Base-by-base conservation (phyloP, 2,113 vertebrate genomes). In the Paedocypris sp. region DNA sequence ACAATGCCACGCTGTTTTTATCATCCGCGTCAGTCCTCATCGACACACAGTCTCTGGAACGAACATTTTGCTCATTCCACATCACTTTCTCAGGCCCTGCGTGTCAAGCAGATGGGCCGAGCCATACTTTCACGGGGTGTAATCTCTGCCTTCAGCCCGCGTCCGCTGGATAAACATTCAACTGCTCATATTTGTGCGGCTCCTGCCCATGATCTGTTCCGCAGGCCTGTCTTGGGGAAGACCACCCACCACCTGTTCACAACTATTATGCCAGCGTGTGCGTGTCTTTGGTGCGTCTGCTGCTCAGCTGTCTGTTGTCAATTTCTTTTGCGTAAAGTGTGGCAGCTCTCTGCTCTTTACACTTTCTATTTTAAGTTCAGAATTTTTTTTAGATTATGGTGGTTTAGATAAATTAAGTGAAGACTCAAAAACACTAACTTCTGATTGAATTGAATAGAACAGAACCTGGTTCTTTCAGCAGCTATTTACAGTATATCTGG, bases 1-100 rank as follows among this genome's bases (percentile, higher is more conserved):
- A 13, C 19, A 67, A 62, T 47, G 42, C 43, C 38, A 45, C 60
- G 58, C 11, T 54, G 49, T 35, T 45, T 53, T 53, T 12, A 11
- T n/a, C 28, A 45, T 46, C 41, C 36, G 15, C 8, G 6, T 41
- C 8, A 28, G 48, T 66, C 54, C 41, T 42, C 18, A 28, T 57
- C 38, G 39, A 31, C 46, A 8, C 42, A 29, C 11, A 41, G 42
- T 43, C 47, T 66, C 3, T 64, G 59, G 38, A 28, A 54, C 28
- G 12, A 35, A 53, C 81, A 79, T 82, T 75, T 75, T 79, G 59
- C 71, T 81, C 79, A 80, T 82, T 80, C 82, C 80, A 67, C n/a
- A 57, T 25, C 63, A 81, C 76, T 81, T 83, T 83, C 80, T 83
- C 81, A 82, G 75, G 81, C 80, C 80, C 81, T 76, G 76, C 65